Percentiles rank a stretch among this genome's conserved stretches.
These are phyloP conservation scores for Aix galericulata DNA, from an alignment of 2,113 vertebrate genomes.

Conservation along the genomic window DNA sequence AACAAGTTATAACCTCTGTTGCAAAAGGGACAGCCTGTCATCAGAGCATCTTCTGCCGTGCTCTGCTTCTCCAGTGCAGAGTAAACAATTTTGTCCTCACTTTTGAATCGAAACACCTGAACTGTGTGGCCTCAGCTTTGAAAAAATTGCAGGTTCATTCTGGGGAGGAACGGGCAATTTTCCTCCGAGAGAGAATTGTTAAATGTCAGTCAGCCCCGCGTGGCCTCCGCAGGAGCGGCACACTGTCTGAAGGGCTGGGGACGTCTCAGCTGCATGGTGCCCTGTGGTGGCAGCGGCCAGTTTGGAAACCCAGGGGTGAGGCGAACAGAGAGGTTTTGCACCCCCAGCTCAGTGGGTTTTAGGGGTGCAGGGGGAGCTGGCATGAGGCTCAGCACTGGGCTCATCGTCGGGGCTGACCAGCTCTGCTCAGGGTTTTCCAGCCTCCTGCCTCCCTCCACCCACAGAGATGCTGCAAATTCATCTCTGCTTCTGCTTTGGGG, in stretches of 20 bases:
- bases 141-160: neutral
- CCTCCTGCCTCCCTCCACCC: neutral
- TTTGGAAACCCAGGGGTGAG: neutral
- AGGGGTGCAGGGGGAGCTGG: neutral
- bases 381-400: neutral
- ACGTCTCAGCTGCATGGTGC: neutral
- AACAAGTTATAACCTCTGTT: constrained; percentile 23
- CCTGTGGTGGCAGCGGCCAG: neutral
- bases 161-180: neutral
- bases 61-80: neutral
- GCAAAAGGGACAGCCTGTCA: neutral
- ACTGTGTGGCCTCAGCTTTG: neutral
- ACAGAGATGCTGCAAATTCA: neutral
- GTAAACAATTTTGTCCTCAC: neutral
- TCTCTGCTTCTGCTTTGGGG: neutral
- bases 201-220: neutral
- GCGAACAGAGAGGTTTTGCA: no score
- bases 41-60: neutral
- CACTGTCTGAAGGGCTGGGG: neutral
- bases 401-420: neutral
- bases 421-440: neutral
- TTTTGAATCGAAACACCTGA: neutral
- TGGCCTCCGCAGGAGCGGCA: neutral
- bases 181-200: neutral
- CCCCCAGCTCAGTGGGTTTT: no score